These are phyloP conservation scores for Nestor notabilis DNA, from an alignment of 2,113 vertebrate genomes.

Conservation along the genomic window DNA sequence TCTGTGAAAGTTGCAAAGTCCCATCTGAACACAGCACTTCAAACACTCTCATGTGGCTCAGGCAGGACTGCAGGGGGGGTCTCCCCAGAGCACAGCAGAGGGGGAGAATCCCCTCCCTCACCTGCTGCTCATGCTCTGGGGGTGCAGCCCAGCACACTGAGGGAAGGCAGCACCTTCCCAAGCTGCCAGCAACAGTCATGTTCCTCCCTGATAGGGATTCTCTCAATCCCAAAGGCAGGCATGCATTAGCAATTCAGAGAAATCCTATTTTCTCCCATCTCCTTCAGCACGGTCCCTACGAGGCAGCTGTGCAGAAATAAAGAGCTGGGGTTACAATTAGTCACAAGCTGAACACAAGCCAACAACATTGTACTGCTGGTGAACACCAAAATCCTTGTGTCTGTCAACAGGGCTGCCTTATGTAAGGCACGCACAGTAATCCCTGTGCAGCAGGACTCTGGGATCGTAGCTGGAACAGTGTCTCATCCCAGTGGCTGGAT, in stretches of 20 bases:
- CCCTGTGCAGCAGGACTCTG: background rate
- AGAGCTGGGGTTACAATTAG: conserved; percentile 14
- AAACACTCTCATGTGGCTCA: accelerated
- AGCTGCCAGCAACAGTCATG: background rate
- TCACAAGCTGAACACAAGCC: conserved; percentile 6
- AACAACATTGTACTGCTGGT: background rate
- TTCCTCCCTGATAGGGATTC: background rate
- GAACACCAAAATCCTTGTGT: background rate
- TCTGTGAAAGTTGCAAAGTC: background rate
- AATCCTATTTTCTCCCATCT: background rate
- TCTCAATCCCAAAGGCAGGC: background rate
- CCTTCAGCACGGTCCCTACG: background rate
- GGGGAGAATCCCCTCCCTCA: background rate
- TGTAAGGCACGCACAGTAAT: background rate
- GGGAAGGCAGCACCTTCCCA: background rate
- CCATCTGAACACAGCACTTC: background rate
- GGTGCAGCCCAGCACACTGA: background rate
- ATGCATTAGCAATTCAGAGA: background rate
- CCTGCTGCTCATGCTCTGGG: background rate
- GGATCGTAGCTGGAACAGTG: background rate
- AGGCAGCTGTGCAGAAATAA: background rate
- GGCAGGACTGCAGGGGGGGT: background rate
- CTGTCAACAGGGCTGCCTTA: conserved; percentile 14
- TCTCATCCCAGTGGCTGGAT: background rate
- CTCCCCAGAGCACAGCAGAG: background rate